These are phyloP conservation scores for Drosophila navojoa DNA, from an alignment of 1,140 invertebrate species.

Conservation along the genomic window DNA sequence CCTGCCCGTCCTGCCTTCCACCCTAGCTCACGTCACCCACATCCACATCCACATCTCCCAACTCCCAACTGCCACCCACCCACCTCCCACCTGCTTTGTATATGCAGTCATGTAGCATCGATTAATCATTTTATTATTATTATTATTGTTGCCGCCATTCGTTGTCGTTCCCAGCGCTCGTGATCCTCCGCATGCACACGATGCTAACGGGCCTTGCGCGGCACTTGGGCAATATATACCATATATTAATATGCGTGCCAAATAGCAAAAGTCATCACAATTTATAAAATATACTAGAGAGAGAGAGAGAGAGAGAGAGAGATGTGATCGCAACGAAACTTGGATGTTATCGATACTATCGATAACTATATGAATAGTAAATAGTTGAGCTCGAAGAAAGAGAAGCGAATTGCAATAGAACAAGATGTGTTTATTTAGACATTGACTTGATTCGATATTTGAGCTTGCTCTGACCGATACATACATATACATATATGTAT, in stretches of 20 bases:
- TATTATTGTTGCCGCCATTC: conserved; percentile 74
- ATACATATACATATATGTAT: too few relatives aligned
- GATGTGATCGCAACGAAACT: background rate
- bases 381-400: too few relatives aligned
- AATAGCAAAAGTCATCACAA: conserved; percentile 39
- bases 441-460: too few relatives aligned
- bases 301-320: too few relatives aligned
- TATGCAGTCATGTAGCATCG: conserved; percentile 82
- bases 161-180: conserved; percentile 72
- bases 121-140: conserved; percentile 83
- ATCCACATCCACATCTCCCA: too few relatives aligned
- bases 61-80: too few relatives aligned
- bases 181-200: conserved; percentile 73
- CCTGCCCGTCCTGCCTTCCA: too few relatives aligned
- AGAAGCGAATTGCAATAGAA: too few relatives aligned
- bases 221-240: background rate
- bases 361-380: too few relatives aligned
- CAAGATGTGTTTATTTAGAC: too few relatives aligned
- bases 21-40: too few relatives aligned
- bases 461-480: too few relatives aligned
- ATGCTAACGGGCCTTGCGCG: background rate
- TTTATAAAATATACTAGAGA: conserved; percentile 8
- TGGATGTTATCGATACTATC: background rate
- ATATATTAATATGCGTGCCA: conserved; percentile 36
- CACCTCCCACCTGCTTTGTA: conserved; percentile 56